Evolutionary conservation across 2,113 vertebrate genomes (phyloP).

Genomic region (Todiramphus chloris): DNA sequence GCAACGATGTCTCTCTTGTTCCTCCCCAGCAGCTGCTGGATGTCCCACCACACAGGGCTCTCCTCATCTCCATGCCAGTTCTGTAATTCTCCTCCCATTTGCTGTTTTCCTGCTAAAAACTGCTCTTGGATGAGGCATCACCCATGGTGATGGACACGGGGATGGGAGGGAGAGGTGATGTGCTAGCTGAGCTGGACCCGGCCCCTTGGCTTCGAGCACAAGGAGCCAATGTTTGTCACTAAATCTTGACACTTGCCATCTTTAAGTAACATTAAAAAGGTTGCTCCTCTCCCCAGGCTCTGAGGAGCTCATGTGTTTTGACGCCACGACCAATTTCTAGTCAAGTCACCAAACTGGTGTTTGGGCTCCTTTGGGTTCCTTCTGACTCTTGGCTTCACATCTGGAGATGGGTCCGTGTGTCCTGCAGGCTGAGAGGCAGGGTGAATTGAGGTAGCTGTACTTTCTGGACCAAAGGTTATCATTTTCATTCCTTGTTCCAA

Average conservation of each 20-base stretch:
- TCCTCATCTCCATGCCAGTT: not conserved
- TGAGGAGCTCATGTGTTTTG: not conserved
- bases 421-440: not conserved
- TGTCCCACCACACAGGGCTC: not conserved
- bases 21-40: not conserved
- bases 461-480: not conserved
- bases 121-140: not conserved
- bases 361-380: not conserved
- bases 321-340: not conserved
- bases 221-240: not conserved
- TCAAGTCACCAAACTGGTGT: not conserved
- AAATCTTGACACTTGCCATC: not conserved
- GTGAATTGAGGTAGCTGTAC: not conserved
- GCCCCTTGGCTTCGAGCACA: not conserved
- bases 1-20: not conserved
- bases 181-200: no score
- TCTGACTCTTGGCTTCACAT: not conserved
- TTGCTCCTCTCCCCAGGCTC: not conserved
- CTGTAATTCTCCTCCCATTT: not conserved
- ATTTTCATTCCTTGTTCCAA: not conserved
- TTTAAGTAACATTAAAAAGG: not conserved
- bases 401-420: not conserved
- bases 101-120: not conserved
- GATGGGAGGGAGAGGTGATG: not conserved
- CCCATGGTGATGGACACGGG: accelerated